Base-by-base conservation (phyloP, 2,797 vertebrate genomes). In the Cygnus olor region DNA sequence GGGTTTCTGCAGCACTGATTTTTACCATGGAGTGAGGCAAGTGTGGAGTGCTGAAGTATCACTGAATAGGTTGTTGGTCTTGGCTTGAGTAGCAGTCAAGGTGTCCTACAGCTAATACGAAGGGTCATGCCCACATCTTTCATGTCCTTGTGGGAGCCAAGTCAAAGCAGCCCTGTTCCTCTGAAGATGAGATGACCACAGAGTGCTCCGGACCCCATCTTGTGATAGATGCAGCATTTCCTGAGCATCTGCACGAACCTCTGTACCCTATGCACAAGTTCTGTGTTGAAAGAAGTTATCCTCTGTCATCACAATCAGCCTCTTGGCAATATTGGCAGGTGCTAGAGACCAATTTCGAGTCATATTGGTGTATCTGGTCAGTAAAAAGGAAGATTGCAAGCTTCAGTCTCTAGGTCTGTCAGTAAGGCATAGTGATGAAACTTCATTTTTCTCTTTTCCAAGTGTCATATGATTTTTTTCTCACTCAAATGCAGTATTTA, bases 401-500 rank as follows among this genome's bases (percentile, higher is more conserved):
- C 56, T 70, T 81, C 54, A 42, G 6, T 30, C n/a, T 82, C 30
- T 32, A 56, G 20, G 9, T 84, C 15, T 85, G 25, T 63, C 80
- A 71, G 19, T 34, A 73, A 63, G 10, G 18, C 32, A 18, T 11
- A 56, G 20, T 14, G 28, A 13, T 34, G 42, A 53, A 53, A 28
- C 2, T 69, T 72, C 18, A 47, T 12, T 90, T 80, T 72, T 69
- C 14, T 56, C 20, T 74, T 74, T 88, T 72, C 15, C 19, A 73
- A 79, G 28, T 17, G 15, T 73, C n/a, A 34, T 63, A 70, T 11
- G 36, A 79, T 70, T 64, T 64, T 9, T 85, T 86, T 78, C 32
- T 93, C 16, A 22, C 8, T 80, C 1, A 0, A 0, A 0, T 66
- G 32, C 30, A 81, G 8, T 60, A 66, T 66, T 93, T 66, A 64